Conservation (phyloP, 2,888 invertebrate species). For the Sympetrum striolatum region DNA sequence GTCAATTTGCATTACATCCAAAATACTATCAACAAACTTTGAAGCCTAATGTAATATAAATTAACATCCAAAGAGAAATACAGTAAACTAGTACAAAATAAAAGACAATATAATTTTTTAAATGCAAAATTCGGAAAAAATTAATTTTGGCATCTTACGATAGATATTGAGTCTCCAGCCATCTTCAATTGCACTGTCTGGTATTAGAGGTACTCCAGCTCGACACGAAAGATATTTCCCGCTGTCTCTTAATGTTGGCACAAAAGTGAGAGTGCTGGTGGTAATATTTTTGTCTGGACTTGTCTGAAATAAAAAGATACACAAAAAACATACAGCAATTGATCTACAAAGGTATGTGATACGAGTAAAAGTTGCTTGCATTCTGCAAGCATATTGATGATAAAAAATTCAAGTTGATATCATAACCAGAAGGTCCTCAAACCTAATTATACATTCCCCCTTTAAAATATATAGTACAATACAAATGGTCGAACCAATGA, state of each 20-base stretch:
- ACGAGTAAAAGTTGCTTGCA: no score
- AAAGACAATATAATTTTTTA: background rate
- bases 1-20: background rate
- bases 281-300: slow-evolving; percentile 78
- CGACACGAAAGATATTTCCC: slow-evolving; percentile 79
- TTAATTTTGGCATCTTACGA: slow-evolving; percentile 70
- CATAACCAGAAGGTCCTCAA: no score
- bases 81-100: background rate
- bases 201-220: slow-evolving; percentile 77
- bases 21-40: background rate
- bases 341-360: no score
- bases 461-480: no score
- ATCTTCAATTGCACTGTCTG: slow-evolving; percentile 78
- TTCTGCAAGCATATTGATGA: no score
- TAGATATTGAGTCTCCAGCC: slow-evolving; percentile 82
- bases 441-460: no score
- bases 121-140: no score
- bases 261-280: slow-evolving; percentile 76
- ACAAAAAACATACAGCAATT: slow-evolving; percentile 44
- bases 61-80: background rate
- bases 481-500: no score
- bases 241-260: slow-evolving; percentile 81
- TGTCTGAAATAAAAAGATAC: slow-evolving; percentile 59
- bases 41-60: background rate
- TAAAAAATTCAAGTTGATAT: no score